These are phyloP conservation scores for Neodiprion pinetum DNA, from an alignment of 1,140 invertebrate genomes.

Conservation along the genomic window DNA sequence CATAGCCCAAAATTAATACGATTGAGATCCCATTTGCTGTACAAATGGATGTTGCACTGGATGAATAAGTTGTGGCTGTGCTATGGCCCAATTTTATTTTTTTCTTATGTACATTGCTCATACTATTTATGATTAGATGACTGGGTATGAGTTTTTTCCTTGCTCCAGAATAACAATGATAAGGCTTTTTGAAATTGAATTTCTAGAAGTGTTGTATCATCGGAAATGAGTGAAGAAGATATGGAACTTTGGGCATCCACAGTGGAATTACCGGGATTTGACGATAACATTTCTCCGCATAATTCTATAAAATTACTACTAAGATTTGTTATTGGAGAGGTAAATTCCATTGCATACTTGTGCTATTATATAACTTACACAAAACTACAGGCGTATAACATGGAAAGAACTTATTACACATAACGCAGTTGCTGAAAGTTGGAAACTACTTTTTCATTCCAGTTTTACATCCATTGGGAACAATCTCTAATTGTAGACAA, in stretches of 20 bases:
- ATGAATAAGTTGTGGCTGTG: too few relatives aligned
- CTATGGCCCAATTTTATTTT: too few relatives aligned
- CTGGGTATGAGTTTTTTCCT: too few relatives aligned
- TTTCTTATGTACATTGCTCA: too few relatives aligned
- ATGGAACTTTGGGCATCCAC: constrained; percentile 76
- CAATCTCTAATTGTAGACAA: constrained; percentile 71
- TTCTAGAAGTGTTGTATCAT: constrained; percentile 65
- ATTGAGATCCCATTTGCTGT: too few relatives aligned
- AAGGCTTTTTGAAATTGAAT: constrained; percentile 30
- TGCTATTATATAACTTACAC: constrained; percentile 5
- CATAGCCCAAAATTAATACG: too few relatives aligned
- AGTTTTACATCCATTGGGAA: constrained; percentile 40
- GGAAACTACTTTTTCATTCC: constrained; percentile 48
- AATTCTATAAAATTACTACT: constrained; percentile 77
- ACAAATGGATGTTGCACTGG: too few relatives aligned
- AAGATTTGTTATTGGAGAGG: constrained; percentile 77
- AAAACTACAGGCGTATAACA: constrained; percentile 1
- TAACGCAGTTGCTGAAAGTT: constrained; percentile 29
- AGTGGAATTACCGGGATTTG: constrained; percentile 81
- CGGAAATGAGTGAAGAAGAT: constrained; percentile 79
- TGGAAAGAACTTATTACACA: constrained; percentile 12
- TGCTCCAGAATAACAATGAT: constrained; percentile 53
- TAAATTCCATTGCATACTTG: constrained; percentile 35
- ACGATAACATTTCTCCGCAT: constrained; percentile 82
- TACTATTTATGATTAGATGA: too few relatives aligned